Base-by-base conservation (phyloP, 1,140 invertebrate species). In the Lepidurus packardi region DNA sequence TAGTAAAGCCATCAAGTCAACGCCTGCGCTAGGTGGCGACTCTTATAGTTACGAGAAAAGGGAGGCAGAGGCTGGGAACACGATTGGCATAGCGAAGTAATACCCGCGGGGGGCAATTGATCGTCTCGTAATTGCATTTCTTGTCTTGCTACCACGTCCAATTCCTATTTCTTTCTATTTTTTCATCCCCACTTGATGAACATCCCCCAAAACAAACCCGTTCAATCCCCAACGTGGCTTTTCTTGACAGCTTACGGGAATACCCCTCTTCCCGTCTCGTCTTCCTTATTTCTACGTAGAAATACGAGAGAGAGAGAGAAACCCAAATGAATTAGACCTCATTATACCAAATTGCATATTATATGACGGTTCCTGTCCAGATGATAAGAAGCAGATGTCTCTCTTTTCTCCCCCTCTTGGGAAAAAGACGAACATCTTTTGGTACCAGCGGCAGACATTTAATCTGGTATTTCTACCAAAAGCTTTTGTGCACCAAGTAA, bases 271-370 rank as follows among this genome's bases (percentile, higher is more conserved):
- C 53, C 53, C 53, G 34, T 34, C 34, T 34, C 3, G 34, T 34
- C 53, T 9, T 21, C 53, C 7, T 65, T 65, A 65, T 65, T 65
- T 65, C 3, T 65, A 21, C 21, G 53, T 65, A 65, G 53, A 65
- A 65, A 21, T 65, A 65, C 53, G 21, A 65, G 53, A 5, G 53
- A 65, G 47, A 65, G 47, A 65, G 53, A 16, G 21, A 65, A 65
- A 21, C 53, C 53, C 34, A 34, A 65, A 65, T 65, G 53, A 65
- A 65, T 65, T 65, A 65, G 21, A 65, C 8, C 53, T 65, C 21
- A 65, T 65, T 65, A 65, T 65, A n/a, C 53, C 53, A 65, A 65
- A 65, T 65, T 65, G 53, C 53, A 65, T 65, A 65, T 21, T 65
- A 21, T 7, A 16, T 65, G 53, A 65, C 53, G 53, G 53, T 13